Percentiles rank a stretch among this genome's conserved stretches.
These are phyloP conservation scores for Coelogynopora nodosa DNA, from an alignment of 2,888 invertebrate genomes.

Conservation along the genomic window DNA sequence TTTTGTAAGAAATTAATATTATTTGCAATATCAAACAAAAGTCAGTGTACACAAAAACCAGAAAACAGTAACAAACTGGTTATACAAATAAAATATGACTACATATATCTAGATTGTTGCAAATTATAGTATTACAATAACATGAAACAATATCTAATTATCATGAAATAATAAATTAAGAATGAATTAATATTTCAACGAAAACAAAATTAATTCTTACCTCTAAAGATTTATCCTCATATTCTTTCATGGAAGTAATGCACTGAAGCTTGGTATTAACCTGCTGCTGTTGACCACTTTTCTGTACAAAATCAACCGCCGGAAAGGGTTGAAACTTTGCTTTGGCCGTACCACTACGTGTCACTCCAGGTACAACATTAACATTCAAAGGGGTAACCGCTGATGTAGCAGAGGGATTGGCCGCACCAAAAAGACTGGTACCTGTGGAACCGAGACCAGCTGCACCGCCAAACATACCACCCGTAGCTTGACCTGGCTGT, in stretches of 20 bases:
- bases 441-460: too few relatives aligned
- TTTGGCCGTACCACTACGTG: constrained; percentile 52
- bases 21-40: not conserved
- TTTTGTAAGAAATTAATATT: not conserved
- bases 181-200: not conserved
- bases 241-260: constrained; percentile 97
- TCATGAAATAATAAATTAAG: not conserved
- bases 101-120: too few relatives aligned
- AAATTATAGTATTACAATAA: too few relatives aligned
- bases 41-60: constrained; percentile 50
- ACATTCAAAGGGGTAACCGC: too few relatives aligned
- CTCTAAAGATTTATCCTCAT: constrained; percentile 86
- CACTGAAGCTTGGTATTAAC: constrained; percentile 13
- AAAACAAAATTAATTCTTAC: not conserved
- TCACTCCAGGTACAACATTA: constrained; percentile 85
- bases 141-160: not conserved
- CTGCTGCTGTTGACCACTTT: not conserved
- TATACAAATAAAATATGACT: too few relatives aligned
- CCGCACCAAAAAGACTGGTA: too few relatives aligned
- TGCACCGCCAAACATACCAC: too few relatives aligned
- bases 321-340: not conserved
- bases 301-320: not conserved
- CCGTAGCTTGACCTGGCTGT: too few relatives aligned
- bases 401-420: too few relatives aligned
- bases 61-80: too few relatives aligned